A percentile compares a stretch with the other conserved stretches of the same genome.
Conservation (phyloP, 2,888 invertebrate genomes). For the Strigamia crassipes region DNA sequence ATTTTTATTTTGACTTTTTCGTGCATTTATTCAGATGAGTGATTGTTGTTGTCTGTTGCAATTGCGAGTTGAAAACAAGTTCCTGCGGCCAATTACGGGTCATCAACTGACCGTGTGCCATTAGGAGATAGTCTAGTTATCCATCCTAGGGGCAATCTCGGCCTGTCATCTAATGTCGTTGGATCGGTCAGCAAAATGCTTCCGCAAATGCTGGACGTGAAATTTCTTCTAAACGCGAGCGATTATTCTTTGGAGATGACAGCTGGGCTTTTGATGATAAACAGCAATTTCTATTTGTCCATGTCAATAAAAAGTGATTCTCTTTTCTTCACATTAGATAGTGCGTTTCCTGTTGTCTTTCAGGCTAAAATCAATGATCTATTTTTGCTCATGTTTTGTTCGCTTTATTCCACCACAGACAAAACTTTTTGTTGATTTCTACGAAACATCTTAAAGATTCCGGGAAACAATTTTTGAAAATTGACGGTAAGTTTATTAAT, state of each 20-base stretch:
- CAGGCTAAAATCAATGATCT: background rate
- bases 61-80: background rate
- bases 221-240: slow-evolving; percentile 2
- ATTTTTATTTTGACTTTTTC: no score
- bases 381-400: background rate
- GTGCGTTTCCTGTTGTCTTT: slow-evolving; percentile 4
- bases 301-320: background rate
- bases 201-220: background rate
- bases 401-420: no score
- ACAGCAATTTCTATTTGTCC: slow-evolving; percentile 15
- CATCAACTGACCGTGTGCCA: background rate
- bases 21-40: background rate
- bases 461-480: no score
- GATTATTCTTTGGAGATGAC: slow-evolving; percentile 20
- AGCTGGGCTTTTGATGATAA: slow-evolving; percentile 2
- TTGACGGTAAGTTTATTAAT: no score
- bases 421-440: no score
- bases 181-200: slow-evolving; percentile 1
- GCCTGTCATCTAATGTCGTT: slow-evolving; percentile 2
- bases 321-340: background rate
- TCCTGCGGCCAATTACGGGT: background rate
- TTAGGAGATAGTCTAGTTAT: background rate
- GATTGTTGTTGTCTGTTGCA: slow-evolving; percentile 8
- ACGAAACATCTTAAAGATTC: no score
- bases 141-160: background rate